A percentile compares a stretch with the other conserved stretches of the same genome.
Evolutionary conservation across 2,797 vertebrate genomes (phyloP).

Genomic region (Uromys caudimaculatus): DNA sequence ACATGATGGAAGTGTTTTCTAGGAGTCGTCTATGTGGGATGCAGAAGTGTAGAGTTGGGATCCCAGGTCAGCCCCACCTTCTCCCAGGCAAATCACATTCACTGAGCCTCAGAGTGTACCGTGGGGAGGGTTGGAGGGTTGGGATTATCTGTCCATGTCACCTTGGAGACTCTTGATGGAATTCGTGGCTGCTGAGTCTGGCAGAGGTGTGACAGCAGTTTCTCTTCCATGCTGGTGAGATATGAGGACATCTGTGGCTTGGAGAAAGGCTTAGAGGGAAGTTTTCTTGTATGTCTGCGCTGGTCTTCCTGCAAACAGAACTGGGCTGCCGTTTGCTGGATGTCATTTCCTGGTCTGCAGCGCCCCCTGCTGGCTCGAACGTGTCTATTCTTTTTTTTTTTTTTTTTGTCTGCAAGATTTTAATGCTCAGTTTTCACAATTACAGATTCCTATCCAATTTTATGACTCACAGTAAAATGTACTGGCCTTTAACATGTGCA

Average conservation of each 20-base stretch:
- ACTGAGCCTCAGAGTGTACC: not conserved
- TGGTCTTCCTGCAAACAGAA: not conserved
- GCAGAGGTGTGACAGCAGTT: not conserved
- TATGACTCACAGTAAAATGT: slow-evolving; percentile 24
- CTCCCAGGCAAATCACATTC: not conserved
- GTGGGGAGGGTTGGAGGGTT: not conserved
- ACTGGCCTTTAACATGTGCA: not conserved
- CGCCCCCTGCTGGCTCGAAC: slow-evolving; percentile 54
- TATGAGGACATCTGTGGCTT: rapidly evolving
- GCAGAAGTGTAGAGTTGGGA: not conserved
- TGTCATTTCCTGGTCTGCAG: not conserved
- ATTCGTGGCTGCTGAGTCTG: not conserved
- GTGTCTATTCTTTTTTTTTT: not conserved
- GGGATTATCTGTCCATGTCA: not conserved
- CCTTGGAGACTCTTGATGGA: not conserved
- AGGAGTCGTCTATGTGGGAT: not conserved
- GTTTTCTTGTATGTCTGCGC: not conserved
- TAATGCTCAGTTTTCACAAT: slow-evolving; percentile 63
- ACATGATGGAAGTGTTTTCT: not conserved
- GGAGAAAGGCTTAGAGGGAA: not conserved
- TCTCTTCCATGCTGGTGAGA: not conserved
- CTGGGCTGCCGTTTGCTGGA: not conserved
- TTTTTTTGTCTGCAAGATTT: slow-evolving; percentile 32
- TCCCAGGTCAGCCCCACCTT: not conserved
- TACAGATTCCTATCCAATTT: not conserved